Base-by-base conservation (phyloP, 2,113 vertebrate genomes). In the Heterotilapia buettikoferi region DNA sequence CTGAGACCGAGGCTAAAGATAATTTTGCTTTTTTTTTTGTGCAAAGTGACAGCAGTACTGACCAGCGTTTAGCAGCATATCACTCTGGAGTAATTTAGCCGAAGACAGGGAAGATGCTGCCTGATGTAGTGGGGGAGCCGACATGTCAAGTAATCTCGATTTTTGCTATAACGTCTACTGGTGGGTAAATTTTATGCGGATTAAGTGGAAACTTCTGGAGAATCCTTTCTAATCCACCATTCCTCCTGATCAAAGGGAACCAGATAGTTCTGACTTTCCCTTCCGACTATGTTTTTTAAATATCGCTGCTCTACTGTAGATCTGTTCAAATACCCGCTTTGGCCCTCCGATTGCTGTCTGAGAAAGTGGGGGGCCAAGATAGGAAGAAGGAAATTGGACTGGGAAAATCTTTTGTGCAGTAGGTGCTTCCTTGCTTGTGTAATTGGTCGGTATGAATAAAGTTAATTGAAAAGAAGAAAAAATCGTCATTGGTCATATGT, bases 141-240 rank as follows among this genome's bases (percentile, higher is more conserved):
- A 29, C 16, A 43, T 85, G 80, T 59, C 71, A 47, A 85, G 85
- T 52, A 54, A 85, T 90, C 82, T 78, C 89, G 88, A 93, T 90
- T 90, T 92, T 81, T 54, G 76, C 87, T 86, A 43, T 80, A 91
- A 82, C 38, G 12, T 88, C 66, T 86, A 90, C 88, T 92, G 88
- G 80, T 86, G 79, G 92, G 87, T 92, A 87, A 90, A 90, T 89
- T 66, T 90, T 90, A 86, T 88, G 80, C 43, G 85, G 94, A 94
- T 97, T 95, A 95, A 94, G 84, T 33, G 56, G 83, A 92, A 93
- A 92, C 83, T 93, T 92, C 50, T 84, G 84, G 88, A 86, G 90
- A 96, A 94, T 96, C 92, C 85, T 89, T 84, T 91, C 81, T 96
- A 94, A 95, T 95, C 95, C 94, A 91, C 86, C 81, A 18, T 91